Evolutionary conservation across 1,140 invertebrate genomes (phyloP).

Genomic region (Drosophila erecta): DNA sequence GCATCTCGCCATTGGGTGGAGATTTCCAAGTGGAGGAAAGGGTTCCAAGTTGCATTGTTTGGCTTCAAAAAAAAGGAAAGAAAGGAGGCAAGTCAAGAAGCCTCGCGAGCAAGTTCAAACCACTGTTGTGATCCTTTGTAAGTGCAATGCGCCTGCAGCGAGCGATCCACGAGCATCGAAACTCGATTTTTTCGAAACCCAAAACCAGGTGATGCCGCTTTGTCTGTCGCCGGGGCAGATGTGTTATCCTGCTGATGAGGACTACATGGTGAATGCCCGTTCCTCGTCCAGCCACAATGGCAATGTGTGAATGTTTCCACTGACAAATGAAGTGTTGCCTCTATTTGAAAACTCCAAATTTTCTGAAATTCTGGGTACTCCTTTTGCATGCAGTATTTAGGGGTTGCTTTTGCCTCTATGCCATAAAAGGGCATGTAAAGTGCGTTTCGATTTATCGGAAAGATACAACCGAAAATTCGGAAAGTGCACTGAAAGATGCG

Average conservation of each 20-base stretch:
- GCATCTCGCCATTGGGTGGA: slow-evolving; percentile 46
- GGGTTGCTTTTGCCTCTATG: slow-evolving; percentile 46
- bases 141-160: slow-evolving; percentile 53
- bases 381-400: slow-evolving; percentile 52
- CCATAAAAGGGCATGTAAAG: slow-evolving; percentile 35
- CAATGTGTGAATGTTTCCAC: slow-evolving; percentile 69
- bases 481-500: slow-evolving; percentile 13
- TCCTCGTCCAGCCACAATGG: slow-evolving; percentile 53
- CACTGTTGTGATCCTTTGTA: slow-evolving; percentile 34
- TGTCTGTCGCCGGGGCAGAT: slow-evolving; percentile 53
- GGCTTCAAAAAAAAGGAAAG: slow-evolving; percentile 2
- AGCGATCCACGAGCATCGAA: slow-evolving; percentile 35
- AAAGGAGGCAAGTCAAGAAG: slow-evolving; percentile 67
- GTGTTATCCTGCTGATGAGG: slow-evolving; percentile 50
- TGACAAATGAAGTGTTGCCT: slow-evolving; percentile 65
- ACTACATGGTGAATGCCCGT: slow-evolving; percentile 28
- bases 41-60: slow-evolving; percentile 61
- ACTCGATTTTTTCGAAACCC: slow-evolving; percentile 9
- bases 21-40: too few species aligned
- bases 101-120: slow-evolving; percentile 53
- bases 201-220: slow-evolving; percentile 64
- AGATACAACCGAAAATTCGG: slow-evolving; percentile 43
- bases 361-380: slow-evolving; percentile 22
- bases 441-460: slow-evolving; percentile 70
- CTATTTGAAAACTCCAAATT: slow-evolving; percentile 29